Conservation (phyloP, 1,140 invertebrate genomes). For the Drosophila kanapiae region DNA sequence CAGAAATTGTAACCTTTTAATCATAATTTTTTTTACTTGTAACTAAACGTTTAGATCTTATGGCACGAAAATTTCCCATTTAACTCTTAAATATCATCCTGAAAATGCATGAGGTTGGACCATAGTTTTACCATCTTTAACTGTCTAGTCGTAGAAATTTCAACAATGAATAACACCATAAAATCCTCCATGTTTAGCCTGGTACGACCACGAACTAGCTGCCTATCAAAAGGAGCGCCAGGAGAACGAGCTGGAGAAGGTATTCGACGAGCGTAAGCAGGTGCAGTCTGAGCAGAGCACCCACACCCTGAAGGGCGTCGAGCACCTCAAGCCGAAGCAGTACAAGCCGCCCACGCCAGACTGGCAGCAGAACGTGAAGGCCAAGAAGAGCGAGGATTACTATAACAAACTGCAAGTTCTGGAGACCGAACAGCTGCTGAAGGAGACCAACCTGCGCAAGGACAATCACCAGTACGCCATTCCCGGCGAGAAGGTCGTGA, state of each 20-base stretch:
- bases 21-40: conserved; percentile 38
- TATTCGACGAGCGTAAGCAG: conserved; percentile 94
- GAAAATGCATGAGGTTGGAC: conserved; percentile 29
- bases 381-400: conserved; percentile 93
- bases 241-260: conserved; percentile 93
- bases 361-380: conserved; percentile 93
- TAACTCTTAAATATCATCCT: conserved; percentile 11
- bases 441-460: conserved; percentile 92
- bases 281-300: conserved; percentile 88
- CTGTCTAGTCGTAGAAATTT: not conserved
- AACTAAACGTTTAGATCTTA: conserved; percentile 26
- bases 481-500: conserved; percentile 92
- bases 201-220: conserved; percentile 95
- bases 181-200: conserved; percentile 88
- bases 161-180: conserved; percentile 19
- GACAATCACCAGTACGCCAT: conserved; percentile 93
- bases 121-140: conserved; percentile 9
- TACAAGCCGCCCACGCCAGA: conserved; percentile 91
- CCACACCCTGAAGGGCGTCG: conserved; percentile 87
- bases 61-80: conserved; percentile 9
- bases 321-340: conserved; percentile 89
- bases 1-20: conserved; percentile 11
- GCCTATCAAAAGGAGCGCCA: conserved; percentile 93
- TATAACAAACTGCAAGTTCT: conserved; percentile 93
- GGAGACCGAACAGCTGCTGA: conserved; percentile 93